These are phyloP conservation scores for Scolanthus callimorphus DNA, from an alignment of 92 coral and sea anemone species.

Conservation along the genomic window DNA sequence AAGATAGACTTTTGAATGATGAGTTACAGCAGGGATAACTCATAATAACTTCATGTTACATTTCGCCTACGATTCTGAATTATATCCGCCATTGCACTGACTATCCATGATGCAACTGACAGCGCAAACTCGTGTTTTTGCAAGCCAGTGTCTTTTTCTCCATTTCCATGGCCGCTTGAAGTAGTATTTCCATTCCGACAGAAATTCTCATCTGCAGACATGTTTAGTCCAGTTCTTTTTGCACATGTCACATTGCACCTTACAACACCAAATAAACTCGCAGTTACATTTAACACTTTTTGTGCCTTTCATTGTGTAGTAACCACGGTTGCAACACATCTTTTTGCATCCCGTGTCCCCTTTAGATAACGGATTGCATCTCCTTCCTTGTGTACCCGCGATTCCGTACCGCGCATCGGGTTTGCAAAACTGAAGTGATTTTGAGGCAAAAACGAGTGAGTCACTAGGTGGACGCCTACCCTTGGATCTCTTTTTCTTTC, in stretches of 20 bases:
- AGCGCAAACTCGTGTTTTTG: no score
- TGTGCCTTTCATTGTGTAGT: conserved; percentile 29
- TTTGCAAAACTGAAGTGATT: conserved; percentile 79
- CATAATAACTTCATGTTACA: no score
- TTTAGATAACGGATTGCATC: conserved; percentile 57
- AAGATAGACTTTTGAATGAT: no score
- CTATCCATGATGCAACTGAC: no score
- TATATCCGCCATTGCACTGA: no score
- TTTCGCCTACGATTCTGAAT: no score
- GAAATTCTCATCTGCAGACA: conserved; percentile 65
- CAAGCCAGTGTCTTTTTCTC: no score
- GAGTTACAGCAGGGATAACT: no score
- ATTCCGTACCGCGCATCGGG: conserved; percentile 52
- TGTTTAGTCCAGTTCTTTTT: conserved; percentile 57
- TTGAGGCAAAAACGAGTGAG: conserved; percentile 49
- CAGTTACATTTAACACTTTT: conserved; percentile 79
- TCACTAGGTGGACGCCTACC: conserved; percentile 43
- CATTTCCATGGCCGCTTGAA: no score
- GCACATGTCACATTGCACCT: conserved; percentile 72
- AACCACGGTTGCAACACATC: conserved; percentile 90
- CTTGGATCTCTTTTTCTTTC: conserved; percentile 45
- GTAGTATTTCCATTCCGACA: no score
- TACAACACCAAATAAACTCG: conserved; percentile 90
- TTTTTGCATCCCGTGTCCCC: conserved; percentile 55
- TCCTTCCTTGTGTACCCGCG: conserved; percentile 72